Base-by-base conservation (phyloP, 2,888 invertebrate genomes). In the Eupeodes latifasciatus region DNA sequence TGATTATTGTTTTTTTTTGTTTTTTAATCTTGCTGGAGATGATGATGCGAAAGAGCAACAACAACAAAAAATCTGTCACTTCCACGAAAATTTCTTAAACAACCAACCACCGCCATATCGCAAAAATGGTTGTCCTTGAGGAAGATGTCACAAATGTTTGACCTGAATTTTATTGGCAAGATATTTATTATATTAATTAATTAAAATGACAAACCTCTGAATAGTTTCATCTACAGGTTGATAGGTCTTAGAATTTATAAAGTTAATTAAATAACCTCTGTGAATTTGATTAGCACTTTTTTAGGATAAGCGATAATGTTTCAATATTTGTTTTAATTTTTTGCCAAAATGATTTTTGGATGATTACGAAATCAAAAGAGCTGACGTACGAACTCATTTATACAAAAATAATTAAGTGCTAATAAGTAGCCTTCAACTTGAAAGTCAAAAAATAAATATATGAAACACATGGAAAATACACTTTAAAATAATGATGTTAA, bases 341-440 rank as follows among this genome's bases (percentile, higher is more conserved):
- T 11, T 14, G 34, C 3, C 11, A 51, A 62, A 27, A 72, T 44
- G 53, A 67, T 51, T 62, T 57, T 3, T 51, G 67, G 34, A 62
- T 74, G 62, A 78, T 49, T 51, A 62, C 19, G 14, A 62, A 81
- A 81, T 74, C 77, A 74, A 81, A 86, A 82, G 81, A 86, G 81
- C 62, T 85, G 67, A 49, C 5, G 11, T 36, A 34, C 74, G 62
- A 79, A 81, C 72, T 72, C 9, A 12, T 55, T 51, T 34, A 5
- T n/a, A 19, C 44, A 44, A 34, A 7, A 75, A 27, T 27, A 27
- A 27, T 27, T 19, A 53, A 62, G 14, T 34, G 5, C 36, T 40
- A 40, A 40, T 62, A 40, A 40, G 40, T 81, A 49, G 64, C 85
- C 81, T 86, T 82, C 78, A 78, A 51, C 51, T 66, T 57, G 53